Conservation (phyloP, 2,797 vertebrate species). For the Urophycis tenuis region DNA sequence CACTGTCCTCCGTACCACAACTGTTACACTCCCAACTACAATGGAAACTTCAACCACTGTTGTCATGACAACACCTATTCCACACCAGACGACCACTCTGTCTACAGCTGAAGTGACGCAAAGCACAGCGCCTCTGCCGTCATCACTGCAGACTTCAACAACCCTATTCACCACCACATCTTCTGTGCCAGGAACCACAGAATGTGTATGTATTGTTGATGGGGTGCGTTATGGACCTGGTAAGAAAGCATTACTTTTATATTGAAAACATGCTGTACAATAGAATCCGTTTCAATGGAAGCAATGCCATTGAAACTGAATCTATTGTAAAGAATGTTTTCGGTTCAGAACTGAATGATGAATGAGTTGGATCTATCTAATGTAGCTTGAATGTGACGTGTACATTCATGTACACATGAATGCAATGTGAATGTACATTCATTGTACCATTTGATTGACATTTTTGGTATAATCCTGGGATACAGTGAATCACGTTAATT, state of each 20-base stretch:
- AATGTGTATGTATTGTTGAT: constrained; percentile 54
- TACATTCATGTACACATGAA: neutral
- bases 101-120: neutral
- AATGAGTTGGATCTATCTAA: neutral
- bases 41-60: neutral
- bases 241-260: constrained; percentile 29
- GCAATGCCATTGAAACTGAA: too few species aligned
- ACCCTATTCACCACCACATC: neutral
- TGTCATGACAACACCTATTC: neutral
- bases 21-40: neutral
- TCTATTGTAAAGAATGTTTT: too few species aligned
- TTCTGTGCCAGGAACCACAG: constrained; percentile 19
- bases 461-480: neutral
- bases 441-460: neutral
- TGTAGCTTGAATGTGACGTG: neutral
- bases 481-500: neutral
- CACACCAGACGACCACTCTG: neutral
- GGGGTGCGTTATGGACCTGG: constrained; percentile 52
- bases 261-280: neutral
- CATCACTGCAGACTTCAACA: neutral
- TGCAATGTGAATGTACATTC: too few species aligned
- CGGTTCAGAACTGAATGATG: too few species aligned
- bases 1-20: neutral
- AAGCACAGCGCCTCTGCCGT: too few species aligned
- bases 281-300: too few species aligned